These are phyloP conservation scores for Pelvicachromis taeniatus DNA, from an alignment of 2,113 vertebrate species.

Conservation along the genomic window DNA sequence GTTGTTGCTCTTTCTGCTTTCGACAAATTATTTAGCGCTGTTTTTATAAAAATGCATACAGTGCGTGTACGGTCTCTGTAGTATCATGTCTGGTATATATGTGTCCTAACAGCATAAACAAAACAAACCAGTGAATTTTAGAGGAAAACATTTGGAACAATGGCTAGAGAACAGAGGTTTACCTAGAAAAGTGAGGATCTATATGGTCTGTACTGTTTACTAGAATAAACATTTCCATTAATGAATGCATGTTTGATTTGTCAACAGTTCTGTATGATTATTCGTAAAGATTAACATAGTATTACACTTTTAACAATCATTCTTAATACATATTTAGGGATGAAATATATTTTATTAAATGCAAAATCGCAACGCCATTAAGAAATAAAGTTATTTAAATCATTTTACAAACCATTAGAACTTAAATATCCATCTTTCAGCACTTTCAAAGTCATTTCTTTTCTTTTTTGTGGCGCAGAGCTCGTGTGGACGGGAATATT, in stretches of 20 bases:
- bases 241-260: background rate
- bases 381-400: background rate
- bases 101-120: constrained; percentile 66
- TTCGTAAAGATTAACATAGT: background rate
- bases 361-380: background rate
- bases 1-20: constrained; percentile 18
- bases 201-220: constrained; percentile 77
- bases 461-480: no score
- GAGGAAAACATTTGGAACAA: constrained; percentile 37
- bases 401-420: background rate
- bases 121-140: constrained; percentile 39
- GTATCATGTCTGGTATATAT: constrained; percentile 69
- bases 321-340: background rate
- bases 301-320: background rate
- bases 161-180: constrained; percentile 39
- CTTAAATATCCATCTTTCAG: background rate
- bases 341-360: background rate
- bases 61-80: constrained; percentile 70
- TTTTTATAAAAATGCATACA: constrained; percentile 65
- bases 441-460: background rate
- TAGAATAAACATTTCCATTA: constrained; percentile 78
- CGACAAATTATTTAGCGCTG: constrained; percentile 42
- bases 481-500: background rate
- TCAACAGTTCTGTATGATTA: background rate
- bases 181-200: constrained; percentile 74